A percentile compares a stretch with the other conserved stretches of the same genome.
Evolutionary conservation across 2,888 invertebrate species (phyloP).

Genomic region (Drosophila aldrichi): DNA sequence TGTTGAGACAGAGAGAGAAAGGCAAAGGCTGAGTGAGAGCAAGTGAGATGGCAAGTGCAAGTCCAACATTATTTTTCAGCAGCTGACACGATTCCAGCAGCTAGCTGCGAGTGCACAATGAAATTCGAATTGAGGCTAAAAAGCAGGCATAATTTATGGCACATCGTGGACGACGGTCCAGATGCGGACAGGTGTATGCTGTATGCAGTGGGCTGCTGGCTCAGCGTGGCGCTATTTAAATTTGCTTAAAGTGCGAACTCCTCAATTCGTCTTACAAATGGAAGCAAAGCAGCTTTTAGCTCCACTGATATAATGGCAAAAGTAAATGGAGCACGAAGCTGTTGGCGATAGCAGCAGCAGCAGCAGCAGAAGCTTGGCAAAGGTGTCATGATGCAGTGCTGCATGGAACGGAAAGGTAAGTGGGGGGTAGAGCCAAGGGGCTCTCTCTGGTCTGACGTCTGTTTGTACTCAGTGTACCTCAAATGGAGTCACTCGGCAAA

Average conservation of each 20-base stretch:
- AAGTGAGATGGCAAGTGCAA: neutral
- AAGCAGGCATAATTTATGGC: conserved; percentile 78
- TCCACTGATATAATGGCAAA: conserved; percentile 50
- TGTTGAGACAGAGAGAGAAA: neutral
- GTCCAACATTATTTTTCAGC: conserved; percentile 27
- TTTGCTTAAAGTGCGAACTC: conserved; percentile 65
- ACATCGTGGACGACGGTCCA: conserved; percentile 43
- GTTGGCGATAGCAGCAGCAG: conserved; percentile 30
- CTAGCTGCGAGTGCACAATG: conserved; percentile 58
- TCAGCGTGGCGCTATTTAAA: conserved; percentile 66
- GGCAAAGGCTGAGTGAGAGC: neutral
- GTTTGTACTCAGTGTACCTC: conserved; percentile 57
- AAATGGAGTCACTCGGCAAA: conserved; percentile 78
- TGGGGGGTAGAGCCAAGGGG: conserved; percentile 5
- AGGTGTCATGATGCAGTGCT: conserved; percentile 48
- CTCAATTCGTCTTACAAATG: conserved; percentile 54
- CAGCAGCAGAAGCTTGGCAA: conserved; percentile 1
- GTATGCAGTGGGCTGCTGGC: neutral
- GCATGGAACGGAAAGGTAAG: neutral
- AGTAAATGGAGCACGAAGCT: conserved; percentile 75
- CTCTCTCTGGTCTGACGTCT: conserved; percentile 17
- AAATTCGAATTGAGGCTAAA: conserved; percentile 72
- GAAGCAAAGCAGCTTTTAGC: conserved; percentile 40
- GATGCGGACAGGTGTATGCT: conserved; percentile 44
- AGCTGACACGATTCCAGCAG: conserved; percentile 64